Conservation (phyloP, 2,113 vertebrate species). For the Mungos mungo region DNA sequence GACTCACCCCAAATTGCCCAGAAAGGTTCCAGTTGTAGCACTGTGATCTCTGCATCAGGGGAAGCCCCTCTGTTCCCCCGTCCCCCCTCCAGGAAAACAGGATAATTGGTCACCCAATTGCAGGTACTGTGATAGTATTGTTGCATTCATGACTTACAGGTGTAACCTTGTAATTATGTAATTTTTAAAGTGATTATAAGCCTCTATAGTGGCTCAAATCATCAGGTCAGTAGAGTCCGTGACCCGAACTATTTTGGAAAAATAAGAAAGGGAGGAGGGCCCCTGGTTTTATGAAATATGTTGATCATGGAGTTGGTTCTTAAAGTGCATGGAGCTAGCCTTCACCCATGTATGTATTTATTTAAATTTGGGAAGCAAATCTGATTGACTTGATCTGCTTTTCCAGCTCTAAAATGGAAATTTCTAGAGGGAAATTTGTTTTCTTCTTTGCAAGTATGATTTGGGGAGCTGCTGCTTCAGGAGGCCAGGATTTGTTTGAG, state of each 20-base stretch:
- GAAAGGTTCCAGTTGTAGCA: neutral
- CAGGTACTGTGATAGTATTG: neutral
- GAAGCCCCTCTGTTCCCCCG: neutral
- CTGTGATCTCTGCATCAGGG: no score
- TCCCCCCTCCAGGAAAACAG: neutral
- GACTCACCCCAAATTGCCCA: neutral
- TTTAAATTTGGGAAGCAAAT: neutral
- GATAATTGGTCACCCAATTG: neutral
- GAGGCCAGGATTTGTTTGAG: neutral
- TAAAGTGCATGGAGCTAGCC: neutral
- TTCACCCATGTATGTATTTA: neutral
- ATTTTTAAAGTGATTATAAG: neutral
- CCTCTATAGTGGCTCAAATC: neutral
- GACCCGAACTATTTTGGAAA: neutral
- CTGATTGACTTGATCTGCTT: neutral
- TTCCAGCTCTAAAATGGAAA: neutral
- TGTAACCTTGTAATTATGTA: neutral
- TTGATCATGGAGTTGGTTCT: neutral
- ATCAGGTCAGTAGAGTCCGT: neutral
- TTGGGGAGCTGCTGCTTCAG: neutral
- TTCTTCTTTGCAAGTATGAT: neutral
- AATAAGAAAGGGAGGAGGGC: neutral
- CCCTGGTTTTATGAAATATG: neutral
- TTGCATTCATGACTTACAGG: neutral
- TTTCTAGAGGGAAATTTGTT: neutral